Evolutionary conservation across 2,797 vertebrate species (phyloP).

Genomic region (Bryconaethiops microstoma): DNA sequence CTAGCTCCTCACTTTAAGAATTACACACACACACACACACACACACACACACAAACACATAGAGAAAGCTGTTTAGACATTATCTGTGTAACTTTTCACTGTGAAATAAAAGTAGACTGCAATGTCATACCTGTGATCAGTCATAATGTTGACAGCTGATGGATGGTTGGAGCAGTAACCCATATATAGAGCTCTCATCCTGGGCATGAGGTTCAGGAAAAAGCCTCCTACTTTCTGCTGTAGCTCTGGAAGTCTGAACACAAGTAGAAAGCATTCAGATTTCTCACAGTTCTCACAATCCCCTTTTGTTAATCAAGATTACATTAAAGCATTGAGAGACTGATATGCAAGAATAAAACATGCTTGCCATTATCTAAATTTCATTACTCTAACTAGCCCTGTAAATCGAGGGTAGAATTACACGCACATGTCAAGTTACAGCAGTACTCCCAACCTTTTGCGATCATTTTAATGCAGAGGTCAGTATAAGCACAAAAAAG

Average conservation of each 20-base stretch:
- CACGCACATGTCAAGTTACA: neutral
- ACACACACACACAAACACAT: neutral
- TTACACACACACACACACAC: neutral
- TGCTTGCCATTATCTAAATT: neutral
- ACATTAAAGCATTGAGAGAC: neutral
- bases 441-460: neutral
- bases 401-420: neutral
- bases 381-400: neutral
- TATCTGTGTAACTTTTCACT: neutral
- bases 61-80: neutral
- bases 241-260: constrained; percentile 88
- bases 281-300: neutral
- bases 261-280: neutral
- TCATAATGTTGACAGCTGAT: constrained; percentile 92
- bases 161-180: constrained; percentile 97
- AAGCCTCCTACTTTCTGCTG: constrained; percentile 95
- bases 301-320: neutral
- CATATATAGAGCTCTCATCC: constrained; percentile 92
- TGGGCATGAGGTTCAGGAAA: constrained; percentile 94
- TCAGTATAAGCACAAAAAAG: constrained; percentile 28
- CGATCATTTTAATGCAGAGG: constrained; percentile 18
- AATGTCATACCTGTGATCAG: constrained; percentile 87
- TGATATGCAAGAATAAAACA: no score
- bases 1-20: constrained; percentile 85
- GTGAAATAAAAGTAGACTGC: neutral